Conservation (phyloP, 1,140 invertebrate genomes). For the Drosophila sproati region DNA sequence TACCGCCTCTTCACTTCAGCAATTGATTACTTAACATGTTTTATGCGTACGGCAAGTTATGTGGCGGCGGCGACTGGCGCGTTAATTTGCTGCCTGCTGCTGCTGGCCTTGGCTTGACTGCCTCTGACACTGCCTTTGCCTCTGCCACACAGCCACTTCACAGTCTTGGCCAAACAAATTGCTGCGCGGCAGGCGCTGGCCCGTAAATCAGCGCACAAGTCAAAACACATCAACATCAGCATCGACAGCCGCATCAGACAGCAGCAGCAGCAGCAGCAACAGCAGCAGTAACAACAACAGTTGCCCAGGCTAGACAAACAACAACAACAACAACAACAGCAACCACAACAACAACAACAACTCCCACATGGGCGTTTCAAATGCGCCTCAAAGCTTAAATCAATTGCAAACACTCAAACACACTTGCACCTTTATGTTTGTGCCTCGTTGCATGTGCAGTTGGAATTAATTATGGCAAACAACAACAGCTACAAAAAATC, state of each 20-base stretch:
- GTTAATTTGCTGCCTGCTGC: constrained; percentile 66
- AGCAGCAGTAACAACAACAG: constrained; percentile 3
- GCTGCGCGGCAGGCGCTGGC: constrained; percentile 70
- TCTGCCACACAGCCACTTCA: not conserved
- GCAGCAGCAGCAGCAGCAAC: constrained; percentile 5
- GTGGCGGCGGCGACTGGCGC: constrained; percentile 65
- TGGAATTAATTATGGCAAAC: constrained; percentile 74
- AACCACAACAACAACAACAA: constrained; percentile 41
- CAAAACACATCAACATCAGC: constrained; percentile 78
- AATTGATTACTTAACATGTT: constrained; percentile 84
- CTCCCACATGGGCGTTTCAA: constrained; percentile 66
- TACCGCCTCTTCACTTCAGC: constrained; percentile 44
- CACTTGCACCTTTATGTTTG: constrained; percentile 12
- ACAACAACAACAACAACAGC: constrained; percentile 32
- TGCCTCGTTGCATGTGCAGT: constrained; percentile 63
- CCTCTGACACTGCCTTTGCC: constrained; percentile 2
- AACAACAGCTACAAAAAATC: constrained; percentile 23
- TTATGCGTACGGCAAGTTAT: constrained; percentile 81
- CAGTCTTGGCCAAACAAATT: constrained; percentile 65
- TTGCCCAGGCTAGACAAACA: not conserved
- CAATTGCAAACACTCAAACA: constrained; percentile 18
- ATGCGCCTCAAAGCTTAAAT: constrained; percentile 50
- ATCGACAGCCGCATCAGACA: constrained; percentile 46
- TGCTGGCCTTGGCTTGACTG: constrained; percentile 53
- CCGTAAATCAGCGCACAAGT: constrained; percentile 76